Base-by-base conservation (phyloP, 2,888 invertebrate species). In the Chloroclystis v-ata region DNA sequence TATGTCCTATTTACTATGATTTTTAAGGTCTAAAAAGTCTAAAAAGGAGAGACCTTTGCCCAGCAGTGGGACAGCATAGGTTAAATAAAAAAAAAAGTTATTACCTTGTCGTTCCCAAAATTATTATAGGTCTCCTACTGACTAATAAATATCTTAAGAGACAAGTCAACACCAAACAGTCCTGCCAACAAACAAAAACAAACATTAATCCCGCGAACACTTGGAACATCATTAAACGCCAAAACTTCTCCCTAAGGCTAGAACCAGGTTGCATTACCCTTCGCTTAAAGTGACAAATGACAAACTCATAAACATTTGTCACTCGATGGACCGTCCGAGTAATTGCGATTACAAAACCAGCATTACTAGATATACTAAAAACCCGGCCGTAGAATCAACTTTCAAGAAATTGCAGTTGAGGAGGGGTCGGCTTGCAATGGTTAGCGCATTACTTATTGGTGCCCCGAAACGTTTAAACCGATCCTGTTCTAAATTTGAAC, bases 261-360 rank as follows among this genome's bases (percentile, higher is more conserved):
- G 20, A 28, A 74, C 40, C 75, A 59, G 65, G 65, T 67, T 67
- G 71, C 62, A 61, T 68, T 65, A 67, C 75, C 75, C 73, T 60
- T 64, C 65, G 65, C 57, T 65, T 61, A 61, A 59, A 60, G 85
- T 87, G 87, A 87, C 86, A 86, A 86, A 87, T 87, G 87, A 87
- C 86, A 86, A 86, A 87, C 85, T 85, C 85, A 83, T 84, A 79
- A 85, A 81, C 86, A 87, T 87, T 87, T 83, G 85, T 87, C 86
- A 81, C 78, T 74, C 76, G 67, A 69, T 67, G 74, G 72, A 78
- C 76, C 71, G 81, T 78, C 82, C 81, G 72, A 77, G 77, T 79
- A 81, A 80, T 79, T 81, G 78, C 80, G 65, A 78, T 75, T 72
- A 72, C 67, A 65, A 61, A 46, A 67, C 85, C 79, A 78, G 45